Percentiles rank a stretch among this genome's conserved stretches.
phyloP scores from a whole-genome alignment of 1,140 invertebrate species.

The Reticulitermes speratus region DNA sequence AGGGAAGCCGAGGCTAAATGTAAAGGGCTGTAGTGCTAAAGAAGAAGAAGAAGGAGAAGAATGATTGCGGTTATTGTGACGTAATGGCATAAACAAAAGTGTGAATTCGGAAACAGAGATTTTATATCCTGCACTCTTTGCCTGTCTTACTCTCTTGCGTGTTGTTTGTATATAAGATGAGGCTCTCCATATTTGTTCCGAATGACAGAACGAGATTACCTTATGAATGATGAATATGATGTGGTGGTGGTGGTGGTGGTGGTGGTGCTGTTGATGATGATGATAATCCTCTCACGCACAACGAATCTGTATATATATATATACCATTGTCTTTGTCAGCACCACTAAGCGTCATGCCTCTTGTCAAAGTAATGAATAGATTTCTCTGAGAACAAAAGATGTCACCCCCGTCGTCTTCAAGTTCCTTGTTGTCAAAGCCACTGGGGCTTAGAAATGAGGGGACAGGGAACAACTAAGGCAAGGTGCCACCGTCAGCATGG shows the following conservation, averaged over 20 bases:
- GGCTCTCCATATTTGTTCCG: neutral
- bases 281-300: neutral
- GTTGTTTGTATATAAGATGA: neutral
- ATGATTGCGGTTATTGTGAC: no score
- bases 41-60: no score
- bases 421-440: neutral
- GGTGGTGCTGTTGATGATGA: no score
- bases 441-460: neutral
- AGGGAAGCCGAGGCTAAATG: no score
- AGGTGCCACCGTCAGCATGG: neutral
- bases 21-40: no score
- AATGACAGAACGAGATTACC: neutral
- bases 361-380: constrained; percentile 17
- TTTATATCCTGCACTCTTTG: neutral
- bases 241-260: no score
- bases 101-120: neutral
- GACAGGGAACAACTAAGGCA: neutral
- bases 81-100: neutral
- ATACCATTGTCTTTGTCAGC: neutral
- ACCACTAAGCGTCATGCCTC: neutral
- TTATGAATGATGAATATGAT: neutral
- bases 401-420: neutral
- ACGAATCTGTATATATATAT: neutral
- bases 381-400: constrained; percentile 8
- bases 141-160: neutral